Conservation (phyloP, 2,888 invertebrate species). For the Trichacis sp. region DNA sequence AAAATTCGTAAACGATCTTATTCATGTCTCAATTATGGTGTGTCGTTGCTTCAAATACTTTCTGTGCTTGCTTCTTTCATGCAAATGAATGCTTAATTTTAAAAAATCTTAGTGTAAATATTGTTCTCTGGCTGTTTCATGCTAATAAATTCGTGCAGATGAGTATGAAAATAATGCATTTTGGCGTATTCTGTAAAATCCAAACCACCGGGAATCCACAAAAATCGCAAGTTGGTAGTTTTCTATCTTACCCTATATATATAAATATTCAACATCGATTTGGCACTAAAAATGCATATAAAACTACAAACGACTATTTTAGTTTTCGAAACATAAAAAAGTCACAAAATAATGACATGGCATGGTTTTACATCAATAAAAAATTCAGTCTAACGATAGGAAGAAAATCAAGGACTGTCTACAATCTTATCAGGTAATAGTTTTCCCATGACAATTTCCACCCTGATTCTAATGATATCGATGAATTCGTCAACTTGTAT, state of each 20-base stretch:
- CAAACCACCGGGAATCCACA: too few species aligned
- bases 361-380: neutral
- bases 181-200: too few species aligned
- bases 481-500: too few species aligned
- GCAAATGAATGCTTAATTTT: neutral
- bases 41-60: neutral
- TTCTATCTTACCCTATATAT: neutral
- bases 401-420: neutral
- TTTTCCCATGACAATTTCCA: neutral
- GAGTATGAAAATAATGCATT: neutral
- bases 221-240: neutral
- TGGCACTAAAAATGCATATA: neutral
- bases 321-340: neutral
- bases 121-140: too few species aligned
- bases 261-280: neutral
- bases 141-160: too few species aligned
- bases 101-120: too few species aligned
- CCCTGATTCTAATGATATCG: neutral
- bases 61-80: neutral
- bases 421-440: neutral
- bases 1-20: constrained; percentile 75
- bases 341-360: neutral
- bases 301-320: neutral
- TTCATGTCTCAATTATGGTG: neutral
- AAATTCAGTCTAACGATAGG: neutral